A percentile compares a stretch with the other conserved stretches of the same genome.
These are phyloP conservation scores for Lycaena phlaeas DNA, from an alignment of 2,888 invertebrate species.

Conservation along the genomic window DNA sequence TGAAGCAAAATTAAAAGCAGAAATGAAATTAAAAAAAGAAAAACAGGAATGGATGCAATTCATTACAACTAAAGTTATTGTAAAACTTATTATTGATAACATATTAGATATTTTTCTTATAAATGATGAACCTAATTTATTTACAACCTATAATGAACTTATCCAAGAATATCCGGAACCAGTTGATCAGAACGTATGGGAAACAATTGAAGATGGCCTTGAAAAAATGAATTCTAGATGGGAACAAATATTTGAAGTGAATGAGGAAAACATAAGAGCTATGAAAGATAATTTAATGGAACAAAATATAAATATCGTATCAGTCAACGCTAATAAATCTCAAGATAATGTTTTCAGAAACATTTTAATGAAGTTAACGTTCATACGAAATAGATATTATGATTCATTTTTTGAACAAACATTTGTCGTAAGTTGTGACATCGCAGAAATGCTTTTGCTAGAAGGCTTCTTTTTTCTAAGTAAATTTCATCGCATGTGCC, in stretches of 20 bases:
- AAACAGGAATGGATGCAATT: constrained; percentile 37
- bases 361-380: constrained; percentile 33
- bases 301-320: constrained; percentile 55
- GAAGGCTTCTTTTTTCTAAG: constrained; percentile 76
- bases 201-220: constrained; percentile 55
- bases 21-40: constrained; percentile 29
- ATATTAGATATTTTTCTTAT: constrained; percentile 30
- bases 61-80: constrained; percentile 39
- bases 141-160: constrained; percentile 44
- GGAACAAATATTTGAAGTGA: constrained; percentile 51
- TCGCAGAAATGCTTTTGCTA: constrained; percentile 70
- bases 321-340: constrained; percentile 50
- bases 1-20: constrained; percentile 39
- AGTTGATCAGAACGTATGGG: constrained; percentile 53
- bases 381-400: constrained; percentile 52
- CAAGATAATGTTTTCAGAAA: constrained; percentile 36
- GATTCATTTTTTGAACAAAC: constrained; percentile 73
- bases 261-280: constrained; percentile 50
- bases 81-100: constrained; percentile 41
- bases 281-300: constrained; percentile 43
- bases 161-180: constrained; percentile 62
- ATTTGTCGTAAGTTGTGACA: constrained; percentile 58
- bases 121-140: constrained; percentile 33
- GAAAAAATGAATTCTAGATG: constrained; percentile 57
- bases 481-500: constrained; percentile 76